Evolutionary conservation across 1,140 invertebrate genomes (phyloP), one percentile per base, ranked within the genome.

Genomic region (Zeugodacus cucurbitae): DNA sequence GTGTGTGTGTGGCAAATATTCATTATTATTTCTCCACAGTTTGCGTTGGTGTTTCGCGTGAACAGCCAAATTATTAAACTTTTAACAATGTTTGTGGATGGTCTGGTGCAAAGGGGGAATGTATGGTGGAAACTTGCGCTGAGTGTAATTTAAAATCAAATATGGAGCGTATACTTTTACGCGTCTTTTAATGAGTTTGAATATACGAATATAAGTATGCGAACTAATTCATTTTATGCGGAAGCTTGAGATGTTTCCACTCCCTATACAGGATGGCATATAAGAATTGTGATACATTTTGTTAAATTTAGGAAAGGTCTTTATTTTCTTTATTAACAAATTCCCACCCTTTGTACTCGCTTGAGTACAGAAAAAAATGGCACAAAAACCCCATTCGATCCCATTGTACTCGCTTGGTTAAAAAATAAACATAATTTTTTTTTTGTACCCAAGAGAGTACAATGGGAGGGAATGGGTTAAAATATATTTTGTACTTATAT

Each of bases 121-220:
- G 67, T 41, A 3, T 41, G 10, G 6, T 5, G 6, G 22, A 34
- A 74, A 37, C 34, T 74, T 34, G 10, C 26, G 8, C 22, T 26
- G 74, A 11, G n/a, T 26, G n/a, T 82, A 54, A 82, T 54, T 82
- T 82, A 29, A 82, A 48, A 82, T 3, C 44, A 82, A 48, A 82
- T 48, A 26, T 82, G n/a, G 34, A 48, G 8, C 2, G n/a, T 70
- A 78, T 5, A 48, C n/a, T 29, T 54, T 82, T 48, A 11, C 17
- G 37, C n/a, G 26, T 48, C 74, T 82, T 82, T 82, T 82, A 82
- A 82, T 82, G 74, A 82, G 37, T 54, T 82, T 7, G 29, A 54
- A 74, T 48, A 74, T 14, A 48, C 41, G 11, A 3, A n/a, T n/a
- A n/a, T 17, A 70, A 3, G 14, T 0, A 34, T 17, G 6, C 34